These are phyloP conservation scores for Rhinolophus ferrumequinum DNA, from an alignment of 2,113 vertebrate genomes.

Conservation along the genomic window DNA sequence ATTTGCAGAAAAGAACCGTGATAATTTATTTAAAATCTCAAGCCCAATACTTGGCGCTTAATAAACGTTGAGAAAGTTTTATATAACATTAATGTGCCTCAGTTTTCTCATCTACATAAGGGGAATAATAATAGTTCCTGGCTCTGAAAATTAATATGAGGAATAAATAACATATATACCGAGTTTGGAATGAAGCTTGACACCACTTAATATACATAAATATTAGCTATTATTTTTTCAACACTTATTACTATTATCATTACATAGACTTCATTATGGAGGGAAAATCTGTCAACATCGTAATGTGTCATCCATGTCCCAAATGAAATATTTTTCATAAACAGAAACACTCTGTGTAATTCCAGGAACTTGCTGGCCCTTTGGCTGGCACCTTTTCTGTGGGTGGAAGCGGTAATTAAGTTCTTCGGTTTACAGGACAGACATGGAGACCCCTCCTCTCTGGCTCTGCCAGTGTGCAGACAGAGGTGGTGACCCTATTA, in stretches of 20 bases:
- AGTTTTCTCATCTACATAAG: not conserved
- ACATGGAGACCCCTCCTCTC: not conserved
- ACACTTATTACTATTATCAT: not conserved
- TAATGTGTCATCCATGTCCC: not conserved
- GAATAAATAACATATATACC: not conserved
- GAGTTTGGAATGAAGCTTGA: not conserved
- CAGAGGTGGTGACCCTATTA: too few relatives aligned
- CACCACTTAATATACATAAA: not conserved
- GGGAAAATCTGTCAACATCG: not conserved
- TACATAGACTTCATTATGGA: not conserved
- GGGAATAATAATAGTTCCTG: not conserved
- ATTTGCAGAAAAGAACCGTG: not conserved
- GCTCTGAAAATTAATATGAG: not conserved
- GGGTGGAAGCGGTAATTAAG: not conserved
- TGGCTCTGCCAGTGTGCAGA: not conserved
- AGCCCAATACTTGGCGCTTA: not conserved
- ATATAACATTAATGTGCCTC: not conserved
- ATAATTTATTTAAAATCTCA: not conserved
- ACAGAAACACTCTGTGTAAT: not conserved
- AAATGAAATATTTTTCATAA: not conserved
- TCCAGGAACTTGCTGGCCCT: not conserved
- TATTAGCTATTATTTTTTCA: not conserved
- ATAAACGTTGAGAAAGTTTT: not conserved
- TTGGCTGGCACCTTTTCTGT: not conserved
- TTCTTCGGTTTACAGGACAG: not conserved